A percentile compares a stretch with the other conserved stretches of the same genome.
These are phyloP conservation scores for Zaprionus camerounensis DNA, from an alignment of 1,140 invertebrate species.

Conservation along the genomic window DNA sequence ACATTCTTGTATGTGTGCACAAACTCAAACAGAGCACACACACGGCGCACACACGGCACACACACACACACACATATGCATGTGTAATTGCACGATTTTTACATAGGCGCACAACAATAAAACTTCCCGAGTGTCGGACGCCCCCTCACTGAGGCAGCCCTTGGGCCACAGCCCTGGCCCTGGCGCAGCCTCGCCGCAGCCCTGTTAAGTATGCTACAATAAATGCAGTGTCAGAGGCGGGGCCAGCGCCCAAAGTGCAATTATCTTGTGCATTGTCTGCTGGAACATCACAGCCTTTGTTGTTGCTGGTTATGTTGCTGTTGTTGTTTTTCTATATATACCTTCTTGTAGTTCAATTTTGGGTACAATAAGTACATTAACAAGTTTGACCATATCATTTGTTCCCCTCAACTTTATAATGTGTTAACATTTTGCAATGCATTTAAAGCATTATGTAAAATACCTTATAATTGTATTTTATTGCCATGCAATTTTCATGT, in stretches of 20 bases:
- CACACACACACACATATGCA: constrained; percentile 15
- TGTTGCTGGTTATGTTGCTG: constrained; percentile 1
- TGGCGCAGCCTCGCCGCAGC: constrained; percentile 11
- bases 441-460: not conserved
- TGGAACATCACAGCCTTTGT: constrained; percentile 47
- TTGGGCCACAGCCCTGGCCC: not conserved
- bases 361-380: constrained; percentile 15
- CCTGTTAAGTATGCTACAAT: constrained; percentile 81
- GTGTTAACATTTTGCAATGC: not conserved
- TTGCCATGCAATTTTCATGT: not conserved
- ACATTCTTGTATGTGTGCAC: constrained; percentile 13
- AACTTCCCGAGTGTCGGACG: constrained; percentile 45
- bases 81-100: constrained; percentile 74
- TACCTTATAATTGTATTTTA: not conserved
- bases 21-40: constrained; percentile 7
- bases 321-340: constrained; percentile 20
- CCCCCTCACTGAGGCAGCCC: not conserved
- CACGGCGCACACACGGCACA: not conserved
- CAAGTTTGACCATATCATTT: constrained; percentile 13
- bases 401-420: not conserved
- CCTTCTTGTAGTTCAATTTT: constrained; percentile 28
- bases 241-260: constrained; percentile 74
- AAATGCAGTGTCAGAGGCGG: constrained; percentile 78
- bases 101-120: constrained; percentile 77
- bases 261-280: constrained; percentile 82